Base-by-base conservation (phyloP, 2,113 vertebrate genomes). In the Eulacestoma nigropectus region DNA sequence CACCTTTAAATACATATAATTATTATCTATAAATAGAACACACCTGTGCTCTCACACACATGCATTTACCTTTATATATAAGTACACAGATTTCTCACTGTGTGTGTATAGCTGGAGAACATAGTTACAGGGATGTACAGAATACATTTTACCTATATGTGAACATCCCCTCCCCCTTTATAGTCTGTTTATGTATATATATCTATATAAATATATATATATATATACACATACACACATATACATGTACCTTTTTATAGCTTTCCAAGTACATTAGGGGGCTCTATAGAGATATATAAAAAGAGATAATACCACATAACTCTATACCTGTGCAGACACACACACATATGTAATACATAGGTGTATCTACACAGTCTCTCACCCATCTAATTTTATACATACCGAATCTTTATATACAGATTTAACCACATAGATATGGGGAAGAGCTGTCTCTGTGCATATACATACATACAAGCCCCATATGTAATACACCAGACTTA, bases 201-300 rank as follows among this genome's bases (percentile, higher is more conserved):
- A 37, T 14, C 7, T 41, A 18, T 10, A 4, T 42, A n/a, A 47
- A 74, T 18, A 37, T 16, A 16, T 42, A 46, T 6, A 64, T 14
- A 49, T 15, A 25, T 7, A 19, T 2, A 52, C 3, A 64, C 2
- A 50, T 3, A 53, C 3, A 50, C 2, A 63, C 0, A n/a, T 6
- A 22, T 6, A 56, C 8, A 22, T 32, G 8, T 27, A 42, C 2
- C 9, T 44, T 59, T 44, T 81, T 9, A 52, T 11, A 57, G 22
- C 21, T 37, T 80, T 44, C 44, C 44, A 65, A 33, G 37, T 65
- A 8, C 4, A 16, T 52, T 21, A 52, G 21, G 19, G 46, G 18
- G 12, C 2, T 29, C 21, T 72, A 4, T 5, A 32, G 2, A 10
- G 4, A 32, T 8, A 11, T 5, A 5, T 29, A 6, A 6, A 37